Percentiles rank a stretch among this genome's conserved stretches.
Evolutionary conservation across 2,113 vertebrate species (phyloP).

Genomic region (Bufo bufo): DNA sequence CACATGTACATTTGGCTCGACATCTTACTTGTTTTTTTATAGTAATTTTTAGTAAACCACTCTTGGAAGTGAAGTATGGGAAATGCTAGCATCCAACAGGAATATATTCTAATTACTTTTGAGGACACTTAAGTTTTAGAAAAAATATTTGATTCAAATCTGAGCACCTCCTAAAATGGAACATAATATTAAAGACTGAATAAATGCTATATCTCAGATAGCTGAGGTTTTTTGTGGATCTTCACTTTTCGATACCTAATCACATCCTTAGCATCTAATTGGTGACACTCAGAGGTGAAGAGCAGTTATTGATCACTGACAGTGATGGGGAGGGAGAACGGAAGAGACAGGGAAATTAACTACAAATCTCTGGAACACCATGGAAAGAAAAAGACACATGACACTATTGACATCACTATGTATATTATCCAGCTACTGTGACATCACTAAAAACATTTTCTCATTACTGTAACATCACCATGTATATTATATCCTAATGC

Average conservation of each 20-base stretch:
- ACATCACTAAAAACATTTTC: too few relatives aligned
- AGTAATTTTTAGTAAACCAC: neutral
- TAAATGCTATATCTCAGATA: neutral
- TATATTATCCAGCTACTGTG: too few relatives aligned
- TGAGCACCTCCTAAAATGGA: neutral
- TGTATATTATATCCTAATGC: too few relatives aligned
- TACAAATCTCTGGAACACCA: too few relatives aligned
- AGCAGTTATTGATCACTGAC: neutral
- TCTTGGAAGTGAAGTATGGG: neutral
- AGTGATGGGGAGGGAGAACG: neutral
- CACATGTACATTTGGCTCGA: neutral
- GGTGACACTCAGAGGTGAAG: neutral
- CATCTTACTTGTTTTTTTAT: constrained; percentile 4
- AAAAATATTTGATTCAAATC: constrained; percentile 18
- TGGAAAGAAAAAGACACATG: too few relatives aligned
- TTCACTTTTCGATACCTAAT: neutral
- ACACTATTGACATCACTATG: too few relatives aligned
- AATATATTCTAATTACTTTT: neutral
- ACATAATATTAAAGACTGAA: neutral
- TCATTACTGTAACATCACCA: too few relatives aligned
- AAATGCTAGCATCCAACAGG: neutral
- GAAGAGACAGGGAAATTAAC: neutral
- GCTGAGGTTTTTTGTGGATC: neutral
- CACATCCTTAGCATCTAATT: neutral
- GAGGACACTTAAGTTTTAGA: constrained; percentile 12